Conservation (phyloP, 2,797 vertebrate genomes). For the Pipistrellus nathusii region DNA sequence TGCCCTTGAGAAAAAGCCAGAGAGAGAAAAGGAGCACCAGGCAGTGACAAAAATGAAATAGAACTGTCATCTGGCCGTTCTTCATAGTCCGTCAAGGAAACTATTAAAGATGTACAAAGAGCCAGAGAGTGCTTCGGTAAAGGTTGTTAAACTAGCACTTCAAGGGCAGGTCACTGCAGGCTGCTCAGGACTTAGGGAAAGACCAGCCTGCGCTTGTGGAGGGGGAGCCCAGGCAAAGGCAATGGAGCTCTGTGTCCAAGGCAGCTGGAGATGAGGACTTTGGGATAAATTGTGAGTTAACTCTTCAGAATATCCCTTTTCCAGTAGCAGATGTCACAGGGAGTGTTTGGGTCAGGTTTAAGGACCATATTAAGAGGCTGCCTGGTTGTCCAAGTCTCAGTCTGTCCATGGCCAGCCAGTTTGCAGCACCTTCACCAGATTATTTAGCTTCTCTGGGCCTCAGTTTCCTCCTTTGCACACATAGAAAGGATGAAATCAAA, state of each 20-base stretch:
- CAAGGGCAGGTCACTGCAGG: conserved; percentile 87
- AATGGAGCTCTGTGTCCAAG: neutral
- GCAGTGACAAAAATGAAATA: conserved; percentile 90
- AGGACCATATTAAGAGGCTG: neutral
- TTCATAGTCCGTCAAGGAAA: conserved; percentile 89
- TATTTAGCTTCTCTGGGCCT: neutral
- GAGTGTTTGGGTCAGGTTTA: neutral
- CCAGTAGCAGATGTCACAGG: neutral
- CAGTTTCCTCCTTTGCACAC: neutral
- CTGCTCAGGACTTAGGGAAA: conserved; percentile 80
- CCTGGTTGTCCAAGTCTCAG: neutral
- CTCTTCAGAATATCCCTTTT: neutral
- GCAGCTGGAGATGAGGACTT: neutral
- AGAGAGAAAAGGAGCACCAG: conserved; percentile 84
- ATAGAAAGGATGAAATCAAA: neutral
- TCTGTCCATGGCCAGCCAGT: too few species aligned
- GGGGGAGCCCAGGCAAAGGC: conserved; percentile 43
- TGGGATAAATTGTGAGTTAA: neutral
- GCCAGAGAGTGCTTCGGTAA: conserved; percentile 85
- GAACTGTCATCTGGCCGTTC: conserved; percentile 89
- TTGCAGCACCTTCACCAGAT: neutral
- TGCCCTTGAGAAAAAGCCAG: conserved; percentile 89
- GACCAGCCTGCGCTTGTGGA: conserved; percentile 77
- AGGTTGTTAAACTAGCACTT: conserved; percentile 87
- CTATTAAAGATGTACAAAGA: conserved; percentile 89